Percentiles rank a stretch among this genome's conserved stretches.
Evolutionary conservation across 2,888 invertebrate genomes (phyloP).

Genomic region (Ceraclea dissimilis): DNA sequence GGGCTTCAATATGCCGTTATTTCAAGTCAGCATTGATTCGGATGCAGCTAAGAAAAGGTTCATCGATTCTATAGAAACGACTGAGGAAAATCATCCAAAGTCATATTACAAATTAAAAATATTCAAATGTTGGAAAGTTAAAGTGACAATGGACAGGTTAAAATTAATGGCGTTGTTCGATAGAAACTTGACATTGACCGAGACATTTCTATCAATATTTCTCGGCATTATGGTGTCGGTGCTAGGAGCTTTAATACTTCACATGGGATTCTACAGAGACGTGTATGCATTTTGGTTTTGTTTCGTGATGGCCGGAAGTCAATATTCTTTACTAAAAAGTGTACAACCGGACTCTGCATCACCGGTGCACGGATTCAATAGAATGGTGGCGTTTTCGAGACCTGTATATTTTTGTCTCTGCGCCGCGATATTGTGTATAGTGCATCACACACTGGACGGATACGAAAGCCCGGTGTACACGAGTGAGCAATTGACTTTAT

Average conservation of each 20-base stretch:
- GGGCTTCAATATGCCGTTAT: neutral
- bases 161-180: constrained; percentile 89
- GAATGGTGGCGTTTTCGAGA: constrained; percentile 86
- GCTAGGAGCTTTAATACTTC: constrained; percentile 75
- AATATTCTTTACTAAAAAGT: constrained; percentile 93
- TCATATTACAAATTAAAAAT: constrained; percentile 71
- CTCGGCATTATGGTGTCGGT: constrained; percentile 80
- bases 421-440: constrained; percentile 48
- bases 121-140: constrained; percentile 57
- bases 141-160: constrained; percentile 87
- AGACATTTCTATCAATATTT: constrained; percentile 73
- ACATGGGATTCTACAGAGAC: constrained; percentile 82
- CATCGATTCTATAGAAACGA: constrained; percentile 48
- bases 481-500: constrained; percentile 34
- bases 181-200: constrained; percentile 75
- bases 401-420: constrained; percentile 90
- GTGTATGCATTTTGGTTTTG: constrained; percentile 91
- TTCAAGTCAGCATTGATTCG: constrained; percentile 48
- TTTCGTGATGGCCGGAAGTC: constrained; percentile 95
- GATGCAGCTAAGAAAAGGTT: constrained; percentile 50
- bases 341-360: constrained; percentile 99
- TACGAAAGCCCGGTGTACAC: constrained; percentile 29
- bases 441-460: constrained; percentile 39
- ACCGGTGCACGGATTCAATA: constrained; percentile 96
- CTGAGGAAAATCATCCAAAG: constrained; percentile 48